Percentiles rank a stretch among this genome's conserved stretches.
These are phyloP conservation scores for Anser cygnoides DNA, from an alignment of 2,113 vertebrate species.

Conservation along the genomic window DNA sequence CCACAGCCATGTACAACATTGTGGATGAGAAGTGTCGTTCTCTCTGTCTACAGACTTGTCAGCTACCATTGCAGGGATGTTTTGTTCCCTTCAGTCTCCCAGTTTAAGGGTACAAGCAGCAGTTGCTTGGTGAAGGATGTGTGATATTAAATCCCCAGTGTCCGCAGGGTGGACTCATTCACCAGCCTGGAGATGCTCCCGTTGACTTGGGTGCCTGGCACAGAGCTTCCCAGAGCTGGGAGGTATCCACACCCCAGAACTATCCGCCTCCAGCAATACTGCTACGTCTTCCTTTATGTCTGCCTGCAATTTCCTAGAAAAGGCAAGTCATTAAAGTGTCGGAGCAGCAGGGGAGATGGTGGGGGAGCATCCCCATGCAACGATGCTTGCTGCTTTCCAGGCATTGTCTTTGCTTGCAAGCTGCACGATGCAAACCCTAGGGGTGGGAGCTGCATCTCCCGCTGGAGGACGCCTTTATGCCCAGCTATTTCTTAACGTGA, in stretches of 20 bases:
- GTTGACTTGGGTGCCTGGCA: not conserved
- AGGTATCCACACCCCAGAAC: not conserved
- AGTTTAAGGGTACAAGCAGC: not conserved
- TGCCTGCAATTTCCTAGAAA: not conserved
- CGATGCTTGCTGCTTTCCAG: not conserved
- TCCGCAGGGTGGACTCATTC: not conserved
- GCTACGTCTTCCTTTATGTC: not conserved
- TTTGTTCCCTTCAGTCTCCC: not conserved
- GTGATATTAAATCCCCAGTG: not conserved
- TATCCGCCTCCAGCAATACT: not conserved
- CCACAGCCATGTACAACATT: not conserved
- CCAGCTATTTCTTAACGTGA: not conserved
- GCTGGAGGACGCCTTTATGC: accelerated
- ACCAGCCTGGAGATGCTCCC: not conserved
- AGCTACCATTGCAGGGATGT: not conserved
- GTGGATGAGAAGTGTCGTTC: not conserved
- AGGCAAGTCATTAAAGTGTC: not conserved
- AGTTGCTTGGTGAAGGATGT: not conserved
- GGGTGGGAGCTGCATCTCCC: not conserved
- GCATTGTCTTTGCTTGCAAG: not conserved
- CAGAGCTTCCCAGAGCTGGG: not conserved
- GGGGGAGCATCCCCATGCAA: not conserved
- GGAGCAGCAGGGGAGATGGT: not conserved
- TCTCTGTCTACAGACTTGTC: not conserved
- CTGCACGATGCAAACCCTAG: not conserved